Evolutionary conservation across 1,140 invertebrate species (phyloP).

Genomic region (Drosophila parabipectinata): DNA sequence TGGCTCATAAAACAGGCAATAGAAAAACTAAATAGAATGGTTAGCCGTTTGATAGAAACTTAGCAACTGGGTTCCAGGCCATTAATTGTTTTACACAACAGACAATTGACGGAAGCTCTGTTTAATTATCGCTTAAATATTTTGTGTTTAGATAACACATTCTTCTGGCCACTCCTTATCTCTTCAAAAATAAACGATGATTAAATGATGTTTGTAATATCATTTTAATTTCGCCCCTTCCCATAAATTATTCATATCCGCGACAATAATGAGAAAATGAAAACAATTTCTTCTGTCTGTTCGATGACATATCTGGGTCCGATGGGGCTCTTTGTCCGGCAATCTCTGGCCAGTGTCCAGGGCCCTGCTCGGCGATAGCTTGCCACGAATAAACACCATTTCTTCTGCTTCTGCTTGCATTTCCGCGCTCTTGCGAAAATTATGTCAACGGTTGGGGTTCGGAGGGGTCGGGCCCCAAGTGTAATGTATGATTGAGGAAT

Average conservation of each 20-base stretch:
- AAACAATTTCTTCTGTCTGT: constrained; percentile 26
- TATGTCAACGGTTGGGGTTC: constrained; percentile 38
- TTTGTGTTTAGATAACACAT: background rate
- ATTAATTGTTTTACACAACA: background rate
- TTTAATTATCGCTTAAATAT: constrained; percentile 4
- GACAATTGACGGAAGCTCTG: background rate
- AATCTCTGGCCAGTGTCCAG: constrained; percentile 25
- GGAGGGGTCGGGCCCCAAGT: constrained; percentile 4
- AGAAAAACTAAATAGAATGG: background rate
- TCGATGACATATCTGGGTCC: constrained; percentile 33
- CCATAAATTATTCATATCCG: constrained; percentile 14
- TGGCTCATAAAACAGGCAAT: background rate
- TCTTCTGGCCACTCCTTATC: background rate
- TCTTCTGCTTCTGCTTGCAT: constrained; percentile 32
- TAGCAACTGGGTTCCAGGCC: background rate
- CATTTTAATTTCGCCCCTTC: background rate
- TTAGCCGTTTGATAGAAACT: background rate
- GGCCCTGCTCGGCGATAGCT: constrained; percentile 34
- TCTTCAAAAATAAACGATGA: background rate
- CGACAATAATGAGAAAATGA: constrained; percentile 31
- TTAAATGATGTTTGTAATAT: background rate
- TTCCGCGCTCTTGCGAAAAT: constrained; percentile 59
- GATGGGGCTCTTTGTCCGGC: constrained; percentile 26
- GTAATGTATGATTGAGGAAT: constrained; percentile 32
- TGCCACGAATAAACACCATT: constrained; percentile 45